Conservation (phyloP, 2,113 vertebrate species). For the Fulmarus glacialis region DNA sequence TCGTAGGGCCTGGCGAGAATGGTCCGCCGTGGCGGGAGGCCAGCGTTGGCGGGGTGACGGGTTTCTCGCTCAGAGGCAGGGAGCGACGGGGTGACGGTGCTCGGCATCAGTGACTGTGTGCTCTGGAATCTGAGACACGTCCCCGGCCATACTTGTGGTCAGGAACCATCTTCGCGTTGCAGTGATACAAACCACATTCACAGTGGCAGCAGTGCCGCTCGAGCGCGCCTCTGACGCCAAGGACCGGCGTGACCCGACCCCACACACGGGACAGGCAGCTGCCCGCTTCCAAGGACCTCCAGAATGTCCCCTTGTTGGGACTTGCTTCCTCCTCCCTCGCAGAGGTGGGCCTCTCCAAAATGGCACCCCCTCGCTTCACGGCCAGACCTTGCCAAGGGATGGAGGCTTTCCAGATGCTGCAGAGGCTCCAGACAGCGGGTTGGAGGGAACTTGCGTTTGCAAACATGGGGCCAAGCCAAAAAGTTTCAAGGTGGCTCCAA, state of each 20-base stretch:
- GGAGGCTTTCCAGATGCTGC: conserved; percentile 14
- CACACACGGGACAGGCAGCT: not conserved
- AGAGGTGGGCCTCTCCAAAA: conserved; percentile 1
- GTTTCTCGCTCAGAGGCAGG: not conserved
- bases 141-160: conserved; percentile 52
- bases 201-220: conserved; percentile 2
- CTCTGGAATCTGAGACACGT: conserved; percentile 61
- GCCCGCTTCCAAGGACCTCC: not conserved
- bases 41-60: not conserved
- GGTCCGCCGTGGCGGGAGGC: not conserved
- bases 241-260: not conserved
- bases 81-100: not conserved
- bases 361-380: not conserved
- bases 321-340: not conserved
- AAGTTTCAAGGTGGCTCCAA: not conserved
- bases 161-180: not conserved
- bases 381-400: not conserved
- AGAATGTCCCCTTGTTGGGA: not conserved
- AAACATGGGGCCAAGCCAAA: not conserved
- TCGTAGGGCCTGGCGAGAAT: not conserved
- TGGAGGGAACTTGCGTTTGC: not conserved
- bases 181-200: conserved; percentile 38
- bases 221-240: not conserved
- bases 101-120: not conserved
- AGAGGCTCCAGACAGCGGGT: not conserved